These are phyloP conservation scores for Onthophagus sagittarius DNA, from an alignment of 2,888 invertebrate species.

Conservation along the genomic window DNA sequence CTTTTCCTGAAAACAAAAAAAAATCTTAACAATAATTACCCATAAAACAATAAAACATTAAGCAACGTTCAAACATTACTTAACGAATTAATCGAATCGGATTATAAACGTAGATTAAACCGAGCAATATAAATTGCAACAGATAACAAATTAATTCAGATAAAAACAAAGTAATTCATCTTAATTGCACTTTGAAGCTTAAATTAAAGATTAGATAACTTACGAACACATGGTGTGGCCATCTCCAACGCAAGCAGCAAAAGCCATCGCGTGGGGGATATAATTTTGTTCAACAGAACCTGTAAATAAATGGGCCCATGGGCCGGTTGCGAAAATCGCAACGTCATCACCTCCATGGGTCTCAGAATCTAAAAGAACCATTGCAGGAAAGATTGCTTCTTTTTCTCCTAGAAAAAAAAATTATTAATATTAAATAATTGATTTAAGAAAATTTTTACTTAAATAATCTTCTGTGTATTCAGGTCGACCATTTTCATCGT, in stretches of 20 bases:
- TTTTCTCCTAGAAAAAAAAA: conserved; percentile 40
- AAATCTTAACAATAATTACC: too few relatives aligned
- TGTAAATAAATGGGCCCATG: conserved; percentile 75
- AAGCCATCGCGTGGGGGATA: conserved; percentile 73
- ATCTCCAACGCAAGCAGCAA: conserved; percentile 68
- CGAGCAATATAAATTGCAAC: too few relatives aligned
- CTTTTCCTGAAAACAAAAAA: too few relatives aligned
- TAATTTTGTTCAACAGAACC: conserved; percentile 76
- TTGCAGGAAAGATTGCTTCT: conserved; percentile 57
- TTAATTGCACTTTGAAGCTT: too few relatives aligned
- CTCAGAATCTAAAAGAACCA: conserved; percentile 60
- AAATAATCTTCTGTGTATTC: neutral
- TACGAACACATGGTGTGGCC: conserved; percentile 41
- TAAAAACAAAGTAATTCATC: too few relatives aligned
- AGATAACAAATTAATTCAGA: too few relatives aligned
- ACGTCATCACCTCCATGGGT: conserved; percentile 77
- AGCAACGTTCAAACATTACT: too few relatives aligned
- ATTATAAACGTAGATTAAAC: too few relatives aligned
- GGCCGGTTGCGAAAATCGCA: conserved; percentile 70
- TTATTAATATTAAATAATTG: neutral
- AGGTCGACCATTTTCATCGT: conserved; percentile 31
- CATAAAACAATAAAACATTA: too few relatives aligned
- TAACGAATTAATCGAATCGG: too few relatives aligned
- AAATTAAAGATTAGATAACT: neutral
- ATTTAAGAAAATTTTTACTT: neutral